A percentile compares a stretch with the other conserved stretches of the same genome.
Conservation (phyloP, 1,140 invertebrate species). For the Glossosoma conforme region DNA sequence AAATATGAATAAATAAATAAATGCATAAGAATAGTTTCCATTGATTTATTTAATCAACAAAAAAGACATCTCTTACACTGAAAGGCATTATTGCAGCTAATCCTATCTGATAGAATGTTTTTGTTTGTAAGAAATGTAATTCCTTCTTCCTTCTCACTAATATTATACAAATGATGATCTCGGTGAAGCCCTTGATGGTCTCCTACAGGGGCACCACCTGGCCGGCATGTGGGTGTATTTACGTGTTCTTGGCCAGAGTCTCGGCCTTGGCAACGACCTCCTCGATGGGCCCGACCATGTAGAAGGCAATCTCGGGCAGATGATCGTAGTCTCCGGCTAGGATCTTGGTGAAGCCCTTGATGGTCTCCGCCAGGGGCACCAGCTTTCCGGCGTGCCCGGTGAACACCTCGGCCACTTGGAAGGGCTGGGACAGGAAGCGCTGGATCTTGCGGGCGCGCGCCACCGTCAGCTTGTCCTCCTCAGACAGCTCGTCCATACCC, state of each 20-base stretch:
- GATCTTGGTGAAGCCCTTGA: slow-evolving; percentile 43
- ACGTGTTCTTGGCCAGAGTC: slow-evolving; percentile 54
- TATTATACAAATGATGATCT: no score
- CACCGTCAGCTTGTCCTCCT: slow-evolving; percentile 81
- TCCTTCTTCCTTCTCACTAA: no score
- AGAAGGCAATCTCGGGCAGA: slow-evolving; percentile 80
- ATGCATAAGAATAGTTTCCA: no score
- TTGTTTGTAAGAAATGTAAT: no score
- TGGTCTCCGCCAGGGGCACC: slow-evolving; percentile 31
- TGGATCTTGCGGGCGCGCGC: slow-evolving; percentile 78
- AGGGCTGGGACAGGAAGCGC: slow-evolving; percentile 77
- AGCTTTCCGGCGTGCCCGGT: slow-evolving; percentile 54
- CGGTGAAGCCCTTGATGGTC: slow-evolving; percentile 38
- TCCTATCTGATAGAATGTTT: no score
- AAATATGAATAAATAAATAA: no score
- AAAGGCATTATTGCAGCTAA: no score
- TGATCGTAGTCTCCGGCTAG: slow-evolving; percentile 72
- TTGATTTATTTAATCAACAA: no score
- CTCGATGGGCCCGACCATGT: slow-evolving; percentile 80
- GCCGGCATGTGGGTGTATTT: slow-evolving; percentile 40
- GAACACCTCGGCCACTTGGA: slow-evolving; percentile 71
- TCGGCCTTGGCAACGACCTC: slow-evolving; percentile 74
- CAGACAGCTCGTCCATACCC: slow-evolving; percentile 83
- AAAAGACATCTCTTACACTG: no score
- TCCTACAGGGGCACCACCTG: slow-evolving; percentile 31